Percentiles rank a stretch among this genome's conserved stretches.
These are phyloP conservation scores for Serranochromis macrocephalus DNA, from an alignment of 2,113 vertebrate genomes.

Conservation along the genomic window DNA sequence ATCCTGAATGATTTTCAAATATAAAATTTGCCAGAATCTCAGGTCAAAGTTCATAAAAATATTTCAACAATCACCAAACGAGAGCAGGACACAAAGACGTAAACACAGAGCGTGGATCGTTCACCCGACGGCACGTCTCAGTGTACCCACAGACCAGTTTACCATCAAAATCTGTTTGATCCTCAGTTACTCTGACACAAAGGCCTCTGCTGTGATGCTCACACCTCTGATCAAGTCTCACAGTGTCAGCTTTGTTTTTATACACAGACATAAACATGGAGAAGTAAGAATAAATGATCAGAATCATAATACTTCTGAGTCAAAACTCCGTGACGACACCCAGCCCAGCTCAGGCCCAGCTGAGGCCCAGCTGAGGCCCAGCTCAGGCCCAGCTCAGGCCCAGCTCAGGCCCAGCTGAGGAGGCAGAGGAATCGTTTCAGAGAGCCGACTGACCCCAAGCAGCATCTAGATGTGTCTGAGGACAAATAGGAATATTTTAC, in stretches of 20 bases:
- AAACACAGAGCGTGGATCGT: background rate
- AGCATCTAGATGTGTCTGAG: background rate
- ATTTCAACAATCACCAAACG: background rate
- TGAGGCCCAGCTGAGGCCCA: background rate
- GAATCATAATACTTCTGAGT: background rate
- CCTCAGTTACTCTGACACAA: background rate
- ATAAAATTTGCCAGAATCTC: background rate
- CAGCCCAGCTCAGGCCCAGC: fast-evolving
- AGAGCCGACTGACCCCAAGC: background rate
- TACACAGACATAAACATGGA: background rate
- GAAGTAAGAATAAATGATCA: background rate
- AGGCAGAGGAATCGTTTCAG: background rate
- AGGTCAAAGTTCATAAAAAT: background rate
- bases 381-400: fast-evolving
- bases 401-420: fast-evolving
- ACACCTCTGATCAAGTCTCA: background rate
- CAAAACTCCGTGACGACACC: fast-evolving
- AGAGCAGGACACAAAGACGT: background rate
- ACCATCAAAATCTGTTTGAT: background rate
- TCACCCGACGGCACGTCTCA: background rate
- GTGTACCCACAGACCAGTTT: background rate
- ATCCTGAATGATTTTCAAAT: background rate
- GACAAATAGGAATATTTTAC: fast-evolving
- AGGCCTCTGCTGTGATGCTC: background rate
- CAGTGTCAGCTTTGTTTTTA: background rate